Percentiles rank a stretch among this genome's conserved stretches.
phyloP scores from a whole-genome alignment of 2,888 invertebrate genomes.

The Trichogramma evanescens region DNA sequence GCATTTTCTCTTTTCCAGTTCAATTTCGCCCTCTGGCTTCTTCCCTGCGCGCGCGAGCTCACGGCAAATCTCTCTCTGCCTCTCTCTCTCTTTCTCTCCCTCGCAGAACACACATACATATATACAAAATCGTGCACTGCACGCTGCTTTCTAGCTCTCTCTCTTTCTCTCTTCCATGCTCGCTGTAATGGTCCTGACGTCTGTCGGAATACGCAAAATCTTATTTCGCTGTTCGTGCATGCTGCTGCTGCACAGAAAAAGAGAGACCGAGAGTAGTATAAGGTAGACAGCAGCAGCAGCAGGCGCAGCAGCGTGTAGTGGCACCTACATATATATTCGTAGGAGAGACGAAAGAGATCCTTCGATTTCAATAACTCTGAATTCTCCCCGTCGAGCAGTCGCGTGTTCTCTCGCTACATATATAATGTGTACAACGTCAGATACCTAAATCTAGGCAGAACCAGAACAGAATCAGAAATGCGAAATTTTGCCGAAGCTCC shows the following conservation, averaged over 20 bases:
- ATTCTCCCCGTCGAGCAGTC: constrained; percentile 15
- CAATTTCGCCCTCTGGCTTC: constrained; percentile 22
- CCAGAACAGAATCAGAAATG: too few relatives aligned
- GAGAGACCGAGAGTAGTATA: background rate
- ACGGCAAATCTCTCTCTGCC: constrained; percentile 13
- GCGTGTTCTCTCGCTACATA: background rate
- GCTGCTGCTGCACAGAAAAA: constrained; percentile 19
- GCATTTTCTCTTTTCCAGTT: constrained; percentile 11
- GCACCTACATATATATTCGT: too few relatives aligned
- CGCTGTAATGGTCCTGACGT: constrained; percentile 41
- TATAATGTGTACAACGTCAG: too few relatives aligned
- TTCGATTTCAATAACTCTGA: constrained; percentile 35
- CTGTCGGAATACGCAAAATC: constrained; percentile 45
- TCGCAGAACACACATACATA: background rate
- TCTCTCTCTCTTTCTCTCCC: constrained; percentile 24
- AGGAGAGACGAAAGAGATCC: constrained; percentile 18
- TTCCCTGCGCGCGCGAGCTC: constrained; percentile 23
- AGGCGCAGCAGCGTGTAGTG: too few relatives aligned
- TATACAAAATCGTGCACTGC: too few relatives aligned
- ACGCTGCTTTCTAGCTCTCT: constrained; percentile 14
- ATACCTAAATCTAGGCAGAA: too few relatives aligned
- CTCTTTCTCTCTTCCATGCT: constrained; percentile 25
- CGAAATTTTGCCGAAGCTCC: too few relatives aligned
- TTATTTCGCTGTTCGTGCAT: constrained; percentile 33
- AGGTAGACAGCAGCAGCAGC: too few relatives aligned